These are phyloP conservation scores for Epsilonema sp. DNA, from an alignment of 2,888 invertebrate genomes.

Conservation along the genomic window DNA sequence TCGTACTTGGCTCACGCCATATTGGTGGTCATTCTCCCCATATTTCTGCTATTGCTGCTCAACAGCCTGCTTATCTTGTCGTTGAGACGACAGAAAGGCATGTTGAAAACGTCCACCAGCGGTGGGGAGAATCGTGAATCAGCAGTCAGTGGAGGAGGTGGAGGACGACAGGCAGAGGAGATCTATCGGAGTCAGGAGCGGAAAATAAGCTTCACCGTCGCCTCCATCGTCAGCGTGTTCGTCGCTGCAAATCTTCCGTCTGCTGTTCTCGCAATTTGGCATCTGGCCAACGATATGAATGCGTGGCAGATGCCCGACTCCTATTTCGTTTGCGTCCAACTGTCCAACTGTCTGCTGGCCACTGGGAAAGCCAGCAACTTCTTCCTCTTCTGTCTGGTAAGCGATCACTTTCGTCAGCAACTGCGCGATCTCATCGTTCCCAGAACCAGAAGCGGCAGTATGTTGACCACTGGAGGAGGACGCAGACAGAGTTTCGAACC, in stretches of 20 bases:
- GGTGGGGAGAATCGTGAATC: no score
- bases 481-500: no score
- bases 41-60: background rate
- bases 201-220: background rate
- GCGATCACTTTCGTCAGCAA: constrained; percentile 1
- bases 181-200: background rate
- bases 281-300: background rate
- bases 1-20: background rate
- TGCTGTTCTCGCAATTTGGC: background rate
- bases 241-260: background rate
- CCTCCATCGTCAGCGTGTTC: background rate
- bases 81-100: background rate
- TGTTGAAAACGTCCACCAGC: no score
- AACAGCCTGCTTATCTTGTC: background rate
- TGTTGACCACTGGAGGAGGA: no score
- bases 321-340: background rate
- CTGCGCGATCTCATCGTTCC: no score
- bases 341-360: background rate
- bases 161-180: no score
- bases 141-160: no score
- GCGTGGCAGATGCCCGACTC: background rate
- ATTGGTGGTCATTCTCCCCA: background rate
- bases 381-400: background rate
- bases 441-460: no score
- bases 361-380: background rate